Evolutionary conservation across 2,113 vertebrate species (phyloP).

Genomic region (Oostethus manadensis): DNA sequence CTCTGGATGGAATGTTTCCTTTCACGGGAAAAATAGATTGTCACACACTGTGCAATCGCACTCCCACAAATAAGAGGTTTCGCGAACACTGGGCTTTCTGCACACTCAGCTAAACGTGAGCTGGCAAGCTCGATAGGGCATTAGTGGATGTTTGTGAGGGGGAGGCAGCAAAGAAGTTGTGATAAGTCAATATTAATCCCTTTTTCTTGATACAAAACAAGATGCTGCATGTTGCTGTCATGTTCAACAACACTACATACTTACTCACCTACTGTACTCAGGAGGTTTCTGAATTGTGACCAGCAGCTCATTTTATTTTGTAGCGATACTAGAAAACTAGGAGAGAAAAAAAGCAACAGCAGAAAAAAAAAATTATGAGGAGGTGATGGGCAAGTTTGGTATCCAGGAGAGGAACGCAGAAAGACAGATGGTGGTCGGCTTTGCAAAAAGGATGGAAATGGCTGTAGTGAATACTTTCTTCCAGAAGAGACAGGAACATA

Average conservation of each 20-base stretch:
- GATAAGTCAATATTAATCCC: slow-evolving; percentile 44
- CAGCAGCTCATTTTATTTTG: no score
- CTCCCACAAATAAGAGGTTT: slow-evolving; percentile 48
- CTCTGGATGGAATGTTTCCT: slow-evolving; percentile 51
- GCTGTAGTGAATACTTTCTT: no score
- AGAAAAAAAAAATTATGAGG: no score
- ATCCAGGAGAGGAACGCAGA: no score
- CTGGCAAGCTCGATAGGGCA: slow-evolving; percentile 57
- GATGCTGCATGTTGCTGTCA: slow-evolving; percentile 30
- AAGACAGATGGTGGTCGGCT: no score
- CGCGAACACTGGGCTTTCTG: slow-evolving; percentile 43
- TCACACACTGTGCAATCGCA: slow-evolving; percentile 18
- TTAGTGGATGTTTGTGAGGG: slow-evolving; percentile 34
- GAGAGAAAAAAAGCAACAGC: no score
- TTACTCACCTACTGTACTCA: slow-evolving; percentile 1
- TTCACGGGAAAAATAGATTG: slow-evolving; percentile 42
- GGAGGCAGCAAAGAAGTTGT: slow-evolving; percentile 35
- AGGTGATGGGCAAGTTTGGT: no score
- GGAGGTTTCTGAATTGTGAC: not conserved
- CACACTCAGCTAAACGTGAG: slow-evolving; percentile 51
- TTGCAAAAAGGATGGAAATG: no score
- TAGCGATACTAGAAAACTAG: no score
- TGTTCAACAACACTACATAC: slow-evolving; percentile 40
- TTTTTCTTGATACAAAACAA: slow-evolving; percentile 42
- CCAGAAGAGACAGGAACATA: no score